Evolutionary conservation across 2,113 vertebrate species (phyloP).

Genomic region (Paramisgurnus dabryanus): DNA sequence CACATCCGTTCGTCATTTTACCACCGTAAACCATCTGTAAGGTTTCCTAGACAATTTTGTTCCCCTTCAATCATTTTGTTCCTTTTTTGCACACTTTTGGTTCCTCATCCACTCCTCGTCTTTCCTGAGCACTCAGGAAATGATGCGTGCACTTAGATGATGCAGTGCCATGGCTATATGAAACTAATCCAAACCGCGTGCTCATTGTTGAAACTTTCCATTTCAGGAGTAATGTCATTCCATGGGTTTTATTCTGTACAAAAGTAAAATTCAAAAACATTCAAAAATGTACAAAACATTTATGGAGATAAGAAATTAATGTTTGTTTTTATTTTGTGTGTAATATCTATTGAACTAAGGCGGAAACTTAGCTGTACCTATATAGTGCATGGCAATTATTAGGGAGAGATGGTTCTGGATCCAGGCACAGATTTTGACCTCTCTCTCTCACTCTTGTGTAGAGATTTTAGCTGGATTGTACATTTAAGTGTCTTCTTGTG

Average conservation of each 20-base stretch:
- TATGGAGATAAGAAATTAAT: constrained; percentile 61
- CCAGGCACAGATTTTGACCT: constrained; percentile 37
- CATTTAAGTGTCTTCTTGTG: constrained; percentile 78
- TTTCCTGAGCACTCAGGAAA: background rate
- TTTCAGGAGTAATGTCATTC: constrained; percentile 68
- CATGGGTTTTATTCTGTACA: constrained; percentile 68
- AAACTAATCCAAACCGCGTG: constrained; percentile 60
- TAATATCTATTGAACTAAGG: constrained; percentile 84
- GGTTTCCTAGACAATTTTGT: no score
- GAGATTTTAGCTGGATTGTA: constrained; percentile 78
- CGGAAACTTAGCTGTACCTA: constrained; percentile 87
- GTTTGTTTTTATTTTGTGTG: constrained; percentile 82
- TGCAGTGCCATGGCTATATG: constrained; percentile 79
- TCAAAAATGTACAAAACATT: constrained; percentile 52
- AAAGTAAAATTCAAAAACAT: constrained; percentile 54
- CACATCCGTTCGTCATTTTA: constrained; percentile 2
- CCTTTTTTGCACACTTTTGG: constrained; percentile 9
- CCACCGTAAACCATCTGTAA: background rate
- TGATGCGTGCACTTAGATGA: constrained; percentile 60
- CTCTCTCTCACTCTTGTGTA: constrained; percentile 61
- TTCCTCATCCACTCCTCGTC: background rate
- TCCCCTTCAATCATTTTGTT: no score
- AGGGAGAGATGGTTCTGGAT: constrained; percentile 62
- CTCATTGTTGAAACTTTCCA: constrained; percentile 78
- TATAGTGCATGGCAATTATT: constrained; percentile 93